Evolutionary conservation across 2,888 invertebrate genomes (phyloP), one percentile per base, ranked within the genome.

Genomic region (Drosophila subquinaria): DNA sequence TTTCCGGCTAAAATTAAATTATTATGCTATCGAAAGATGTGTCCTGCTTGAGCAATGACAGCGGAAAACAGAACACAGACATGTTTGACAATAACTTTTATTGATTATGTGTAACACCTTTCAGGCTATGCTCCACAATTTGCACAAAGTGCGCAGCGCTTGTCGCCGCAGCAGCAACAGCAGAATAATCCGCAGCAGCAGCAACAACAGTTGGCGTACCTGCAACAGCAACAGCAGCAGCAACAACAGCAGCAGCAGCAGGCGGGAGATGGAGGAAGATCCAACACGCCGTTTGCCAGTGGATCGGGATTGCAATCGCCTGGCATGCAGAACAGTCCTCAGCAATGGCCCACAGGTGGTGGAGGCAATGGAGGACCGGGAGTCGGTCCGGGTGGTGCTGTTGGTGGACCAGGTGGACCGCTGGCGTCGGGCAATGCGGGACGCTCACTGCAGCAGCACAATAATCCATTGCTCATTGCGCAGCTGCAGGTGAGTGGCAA

Each of bases 401-500:
- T 30, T 0, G 76, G 69, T 30, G 66, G 52, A 2, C 61, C 69
- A 2, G 70, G 66, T 15, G 79, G 73, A 36, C 72, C 82, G 57
- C 69, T 77, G 62, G 69, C 73, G 1, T 61, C 68, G n/a, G 88
- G 85, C 53, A 89, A 74, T 66, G 68, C 88, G 47, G 91, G 73
- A 50, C 84, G 96, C 83, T 95, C 95, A 65, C 94, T 95, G 69
- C 96, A 96, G 89, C 96, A 96, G 92, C 96, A 97, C 93, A 97
- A 97, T 93, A 97, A 97, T 93, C 97, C 97, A 35, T 97, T 98
- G 97, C 94, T 98, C 89, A 96, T 96, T 93, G 96, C 96, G 83
- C 97, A 97, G 93, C 94, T 97, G 88, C 96, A 96, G 91, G 96
- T 96, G 93, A 95, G 95, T 83, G 36, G 64, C 55, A 67, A 47